Evolutionary conservation across 2,113 vertebrate species (phyloP).

Genomic region (Chaetodon auriga): DNA sequence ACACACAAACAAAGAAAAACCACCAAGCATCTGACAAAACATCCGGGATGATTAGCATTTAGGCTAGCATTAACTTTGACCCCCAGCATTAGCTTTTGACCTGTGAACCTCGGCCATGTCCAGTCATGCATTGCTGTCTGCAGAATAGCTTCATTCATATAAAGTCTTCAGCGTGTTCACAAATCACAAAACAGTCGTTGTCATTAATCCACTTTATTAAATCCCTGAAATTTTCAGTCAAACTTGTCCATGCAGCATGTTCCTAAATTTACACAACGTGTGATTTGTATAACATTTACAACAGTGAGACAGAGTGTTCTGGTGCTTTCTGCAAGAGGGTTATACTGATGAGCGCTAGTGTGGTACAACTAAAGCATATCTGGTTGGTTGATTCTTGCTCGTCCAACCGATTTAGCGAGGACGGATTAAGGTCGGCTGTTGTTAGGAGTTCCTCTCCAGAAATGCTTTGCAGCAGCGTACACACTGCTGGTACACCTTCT

Average conservation of each 20-base stretch:
- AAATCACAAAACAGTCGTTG: background rate
- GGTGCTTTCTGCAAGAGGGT: background rate
- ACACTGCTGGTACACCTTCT: constrained; percentile 90
- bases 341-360: constrained; percentile 13
- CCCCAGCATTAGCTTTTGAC: constrained; percentile 28
- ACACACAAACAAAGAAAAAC: background rate
- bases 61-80: constrained; percentile 44
- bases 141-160: background rate
- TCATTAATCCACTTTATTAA: constrained; percentile 32
- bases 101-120: constrained; percentile 15
- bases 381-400: constrained; percentile 7
- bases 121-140: constrained; percentile 6
- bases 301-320: constrained; percentile 15
- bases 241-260: constrained; percentile 10
- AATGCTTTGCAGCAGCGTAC: constrained; percentile 89
- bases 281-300: constrained; percentile 33
- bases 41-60: constrained; percentile 34
- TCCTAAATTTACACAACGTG: constrained; percentile 36
- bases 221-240: constrained; percentile 37
- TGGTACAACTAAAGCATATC: constrained; percentile 9
- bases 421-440: background rate
- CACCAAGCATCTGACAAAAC: background rate
- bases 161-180: background rate
- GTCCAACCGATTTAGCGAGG: constrained; percentile 4
- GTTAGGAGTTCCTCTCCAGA: constrained; percentile 84